phyloP scores from a whole-genome alignment of 2,113 vertebrate genomes.

The Verasper variegatus region DNA sequence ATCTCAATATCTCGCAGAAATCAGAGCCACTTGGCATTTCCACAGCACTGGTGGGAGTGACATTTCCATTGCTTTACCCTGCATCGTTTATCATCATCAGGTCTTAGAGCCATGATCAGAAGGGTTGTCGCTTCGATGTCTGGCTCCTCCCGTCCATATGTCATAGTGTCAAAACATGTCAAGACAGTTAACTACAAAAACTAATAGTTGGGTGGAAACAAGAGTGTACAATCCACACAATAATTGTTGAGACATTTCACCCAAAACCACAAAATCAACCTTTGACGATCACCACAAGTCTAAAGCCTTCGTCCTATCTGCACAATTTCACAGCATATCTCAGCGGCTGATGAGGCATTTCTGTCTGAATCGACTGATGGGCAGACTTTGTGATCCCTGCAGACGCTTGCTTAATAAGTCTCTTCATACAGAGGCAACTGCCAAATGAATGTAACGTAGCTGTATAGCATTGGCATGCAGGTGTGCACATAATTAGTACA shows the following conservation, averaged over 20 bases:
- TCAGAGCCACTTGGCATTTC: slow-evolving; percentile 37
- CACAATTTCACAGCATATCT: neutral
- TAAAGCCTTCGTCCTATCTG: neutral
- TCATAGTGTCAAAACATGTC: neutral
- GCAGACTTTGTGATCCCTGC: neutral
- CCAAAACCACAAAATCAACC: neutral
- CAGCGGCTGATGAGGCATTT: neutral
- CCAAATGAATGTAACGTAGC: neutral
- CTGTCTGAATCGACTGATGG: neutral
- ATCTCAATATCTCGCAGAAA: slow-evolving; percentile 2
- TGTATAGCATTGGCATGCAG: slow-evolving; percentile 19
- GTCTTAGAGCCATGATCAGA: neutral
- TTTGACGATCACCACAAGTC: neutral
- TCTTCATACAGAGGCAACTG: neutral
- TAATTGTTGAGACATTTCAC: neutral
- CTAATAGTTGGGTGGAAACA: neutral
- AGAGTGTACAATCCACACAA: neutral
- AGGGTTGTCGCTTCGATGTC: neutral
- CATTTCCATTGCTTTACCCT: slow-evolving; percentile 14
- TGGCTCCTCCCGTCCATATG: slow-evolving; percentile 1
- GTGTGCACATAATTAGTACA: slow-evolving; percentile 44
- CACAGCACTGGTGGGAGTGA: slow-evolving; percentile 15
- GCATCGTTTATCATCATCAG: neutral
- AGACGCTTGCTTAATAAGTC: neutral
- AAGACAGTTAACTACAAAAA: neutral